Evolutionary conservation across 2,797 vertebrate genomes (phyloP), one percentile per base, ranked within the genome.

Genomic region (Fringilla coelebs): DNA sequence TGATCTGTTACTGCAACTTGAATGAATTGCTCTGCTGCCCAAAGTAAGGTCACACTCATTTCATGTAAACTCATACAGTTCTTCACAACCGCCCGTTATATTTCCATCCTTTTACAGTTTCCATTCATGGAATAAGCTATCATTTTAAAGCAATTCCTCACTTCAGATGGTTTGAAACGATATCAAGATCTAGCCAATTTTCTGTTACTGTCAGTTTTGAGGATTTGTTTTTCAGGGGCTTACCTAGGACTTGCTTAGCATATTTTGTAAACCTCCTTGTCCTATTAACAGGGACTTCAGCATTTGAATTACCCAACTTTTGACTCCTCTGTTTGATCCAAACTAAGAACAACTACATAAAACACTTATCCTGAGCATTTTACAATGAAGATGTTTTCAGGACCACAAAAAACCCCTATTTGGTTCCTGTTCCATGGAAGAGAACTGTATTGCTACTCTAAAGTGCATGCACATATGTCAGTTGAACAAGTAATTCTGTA

Each of bases 1-100:
- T 98, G 82, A 97, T 98, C 94, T 99, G 98, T 75, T 98, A 98
- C 96, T 99, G 98, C 97, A 98, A 97, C 93, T 89, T 96, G 89
- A 97, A 96, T 0, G 98, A 98, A 89, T 18, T 98, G 88, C 97
- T 98, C 88, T 98, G 98, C 95, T 98, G 98, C 79, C 98, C 98
- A 66, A 98, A 98, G 98, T 98, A 98, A 98, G 97, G 74, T 48
- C 41, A 63, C 13, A 2, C 20, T 45, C 4, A 14, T 51, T 62
- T 72, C 25, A 7, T 13, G 24, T 8, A 36, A 34, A 31, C 40
- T 29, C 5, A 2, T 4, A 19, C 2, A 11, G 79, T 18, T 51
- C 81, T 72, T 8, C 57, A 32, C 19, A 34, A 29, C 17, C 20
- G 28, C 36, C 29, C 16, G 1, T 40, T 58, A 0, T 13, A 49